Conservation (phyloP, 2,797 vertebrate species). For the Myiotriccus ornatus region DNA sequence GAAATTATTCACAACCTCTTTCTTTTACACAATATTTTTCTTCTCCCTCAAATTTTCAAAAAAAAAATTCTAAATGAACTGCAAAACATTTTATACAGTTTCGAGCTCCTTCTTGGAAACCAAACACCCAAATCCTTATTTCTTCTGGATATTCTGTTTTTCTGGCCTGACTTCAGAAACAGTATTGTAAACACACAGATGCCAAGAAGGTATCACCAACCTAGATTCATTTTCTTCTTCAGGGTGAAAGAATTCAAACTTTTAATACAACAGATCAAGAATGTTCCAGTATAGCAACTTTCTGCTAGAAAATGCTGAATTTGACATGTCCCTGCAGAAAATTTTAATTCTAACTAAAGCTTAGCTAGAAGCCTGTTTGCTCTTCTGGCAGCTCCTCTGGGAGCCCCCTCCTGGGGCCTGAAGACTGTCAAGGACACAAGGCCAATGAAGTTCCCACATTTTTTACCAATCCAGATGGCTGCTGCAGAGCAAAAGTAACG, state of each 20-base stretch:
- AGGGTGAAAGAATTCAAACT: background rate
- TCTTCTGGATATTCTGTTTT: background rate
- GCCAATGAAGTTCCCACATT: background rate
- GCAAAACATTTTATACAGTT: background rate
- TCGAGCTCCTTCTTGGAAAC: background rate
- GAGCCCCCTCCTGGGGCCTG: too few relatives aligned
- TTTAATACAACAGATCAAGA: background rate
- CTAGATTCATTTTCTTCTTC: background rate
- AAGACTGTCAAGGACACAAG: background rate
- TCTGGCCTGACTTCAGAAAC: background rate
- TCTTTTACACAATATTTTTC: background rate
- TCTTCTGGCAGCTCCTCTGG: background rate
- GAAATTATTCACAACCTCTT: background rate
- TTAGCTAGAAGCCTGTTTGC: background rate
- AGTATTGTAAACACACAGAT: background rate
- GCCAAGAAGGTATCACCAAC: background rate
- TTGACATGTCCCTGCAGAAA: background rate
- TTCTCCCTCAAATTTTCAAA: background rate
- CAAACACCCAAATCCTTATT: background rate
- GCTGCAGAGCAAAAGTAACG: background rate
- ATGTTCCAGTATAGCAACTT: background rate
- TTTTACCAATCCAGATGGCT: background rate
- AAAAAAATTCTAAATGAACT: background rate
- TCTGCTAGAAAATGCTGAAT: background rate
- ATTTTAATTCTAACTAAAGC: background rate